Evolutionary conservation across 1,140 invertebrate genomes (phyloP).

Genomic region (Whitmania pigra): DNA sequence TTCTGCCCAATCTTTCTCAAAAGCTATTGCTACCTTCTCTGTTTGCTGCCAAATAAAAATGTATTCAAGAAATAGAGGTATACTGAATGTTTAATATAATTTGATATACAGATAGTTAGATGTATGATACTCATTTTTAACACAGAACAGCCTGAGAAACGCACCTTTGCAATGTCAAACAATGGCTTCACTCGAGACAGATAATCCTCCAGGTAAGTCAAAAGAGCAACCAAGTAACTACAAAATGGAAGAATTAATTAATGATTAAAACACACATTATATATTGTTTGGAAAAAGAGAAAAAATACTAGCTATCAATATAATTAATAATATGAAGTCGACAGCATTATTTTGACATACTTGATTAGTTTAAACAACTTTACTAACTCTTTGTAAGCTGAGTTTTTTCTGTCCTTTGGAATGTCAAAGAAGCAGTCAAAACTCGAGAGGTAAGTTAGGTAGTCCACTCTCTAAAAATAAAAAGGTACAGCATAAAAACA

Average conservation of each 20-base stretch:
- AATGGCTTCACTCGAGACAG: constrained; percentile 77
- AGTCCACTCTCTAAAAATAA: constrained; percentile 74
- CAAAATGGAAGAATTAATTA: constrained; percentile 23
- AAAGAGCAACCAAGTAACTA: constrained; percentile 64
- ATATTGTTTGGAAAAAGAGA: too few species aligned
- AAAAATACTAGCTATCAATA: too few species aligned
- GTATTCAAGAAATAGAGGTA: not conserved
- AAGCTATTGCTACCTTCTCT: constrained; percentile 64
- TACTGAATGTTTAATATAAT: not conserved
- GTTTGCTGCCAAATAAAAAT: constrained; percentile 52
- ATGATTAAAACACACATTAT: not conserved
- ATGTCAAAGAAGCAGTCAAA: constrained; percentile 95
- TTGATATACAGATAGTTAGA: not conserved
- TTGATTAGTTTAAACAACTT: constrained; percentile 6
- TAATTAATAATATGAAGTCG: too few species aligned
- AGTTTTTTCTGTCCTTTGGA: constrained; percentile 81
- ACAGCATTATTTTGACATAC: not conserved
- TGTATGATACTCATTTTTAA: not conserved
- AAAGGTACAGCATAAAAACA: too few species aligned
- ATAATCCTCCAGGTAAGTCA: constrained; percentile 79
- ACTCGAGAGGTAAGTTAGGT: constrained; percentile 79
- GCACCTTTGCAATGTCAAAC: constrained; percentile 58
- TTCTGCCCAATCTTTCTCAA: constrained; percentile 72
- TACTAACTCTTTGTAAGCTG: constrained; percentile 65
- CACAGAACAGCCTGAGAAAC: not conserved